A percentile compares a stretch with the other conserved stretches of the same genome.
Evolutionary conservation across 2,797 vertebrate species (phyloP).

Genomic region (Adrianichthys oophorus): DNA sequence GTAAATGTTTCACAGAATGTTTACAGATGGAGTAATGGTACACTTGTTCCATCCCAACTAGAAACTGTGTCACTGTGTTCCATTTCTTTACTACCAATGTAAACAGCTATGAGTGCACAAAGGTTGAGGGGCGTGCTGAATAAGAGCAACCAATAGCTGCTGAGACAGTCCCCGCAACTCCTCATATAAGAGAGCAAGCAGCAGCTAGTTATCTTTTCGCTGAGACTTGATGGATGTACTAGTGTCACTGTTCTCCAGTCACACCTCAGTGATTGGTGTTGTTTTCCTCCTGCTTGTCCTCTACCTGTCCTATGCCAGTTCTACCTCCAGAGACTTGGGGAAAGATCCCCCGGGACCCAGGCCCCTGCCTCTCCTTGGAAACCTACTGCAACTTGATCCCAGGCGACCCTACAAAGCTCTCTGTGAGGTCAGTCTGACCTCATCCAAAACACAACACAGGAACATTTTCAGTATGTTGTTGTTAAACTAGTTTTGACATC

Average conservation of each 20-base stretch:
- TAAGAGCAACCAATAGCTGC: too few species aligned
- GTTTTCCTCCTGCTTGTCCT: constrained; percentile 33
- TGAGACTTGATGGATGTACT: constrained; percentile 5
- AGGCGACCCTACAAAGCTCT: constrained; percentile 52
- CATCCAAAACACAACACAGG: accelerated
- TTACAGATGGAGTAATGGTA: too few species aligned
- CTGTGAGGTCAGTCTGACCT: constrained; percentile 47
- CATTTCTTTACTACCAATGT: too few species aligned
- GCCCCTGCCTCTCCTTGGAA: constrained; percentile 67
- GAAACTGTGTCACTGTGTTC: too few species aligned
- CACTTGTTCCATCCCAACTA: too few species aligned
- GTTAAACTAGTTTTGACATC: too few species aligned
- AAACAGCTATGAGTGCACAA: too few species aligned
- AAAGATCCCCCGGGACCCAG: constrained; percentile 64
- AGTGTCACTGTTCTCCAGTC: constrained; percentile 2
- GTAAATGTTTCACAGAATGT: too few species aligned
- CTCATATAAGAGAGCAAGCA: not conserved
- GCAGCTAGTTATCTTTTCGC: too few species aligned
- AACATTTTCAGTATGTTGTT: not conserved
- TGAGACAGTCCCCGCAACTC: not conserved
- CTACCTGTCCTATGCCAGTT: constrained; percentile 5
- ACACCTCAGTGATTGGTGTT: constrained; percentile 29
- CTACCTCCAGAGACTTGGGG: not conserved
- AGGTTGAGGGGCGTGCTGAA: too few species aligned
- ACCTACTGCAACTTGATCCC: constrained; percentile 70